Evolutionary conservation across 2,797 vertebrate species (phyloP).

Genomic region (Glossophaga mutica): DNA sequence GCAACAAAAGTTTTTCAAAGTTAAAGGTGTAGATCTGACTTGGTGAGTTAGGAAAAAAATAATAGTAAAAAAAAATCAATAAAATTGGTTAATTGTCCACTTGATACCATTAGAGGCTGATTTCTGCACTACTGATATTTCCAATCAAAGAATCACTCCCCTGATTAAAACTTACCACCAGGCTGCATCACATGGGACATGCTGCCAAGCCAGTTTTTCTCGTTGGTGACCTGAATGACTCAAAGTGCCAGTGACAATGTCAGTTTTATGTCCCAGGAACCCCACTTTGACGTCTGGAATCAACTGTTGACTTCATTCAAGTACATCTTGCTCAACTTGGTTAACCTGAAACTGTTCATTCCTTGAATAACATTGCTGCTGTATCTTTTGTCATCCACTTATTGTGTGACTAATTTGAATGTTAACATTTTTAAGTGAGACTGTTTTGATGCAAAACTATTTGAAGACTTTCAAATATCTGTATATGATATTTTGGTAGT

Average conservation of each 20-base stretch:
- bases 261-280: constrained; percentile 4
- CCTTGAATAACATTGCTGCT: constrained; percentile 22
- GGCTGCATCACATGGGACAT: constrained; percentile 42
- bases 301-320: background rate
- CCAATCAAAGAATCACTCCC: constrained; percentile 27
- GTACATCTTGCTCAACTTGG: constrained; percentile 28
- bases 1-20: constrained; percentile 6
- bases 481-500: constrained; percentile 38
- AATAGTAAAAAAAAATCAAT: constrained; percentile 31
- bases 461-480: constrained; percentile 60
- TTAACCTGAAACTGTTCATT: constrained; percentile 52
- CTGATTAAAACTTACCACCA: constrained; percentile 47
- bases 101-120: background rate
- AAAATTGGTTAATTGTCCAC: background rate
- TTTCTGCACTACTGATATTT: constrained; percentile 36
- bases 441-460: constrained; percentile 63
- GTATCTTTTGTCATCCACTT: constrained; percentile 47
- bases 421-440: constrained; percentile 71
- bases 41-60: background rate
- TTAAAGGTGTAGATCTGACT: background rate
- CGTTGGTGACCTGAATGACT: constrained; percentile 48
- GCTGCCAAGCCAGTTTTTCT: constrained; percentile 50
- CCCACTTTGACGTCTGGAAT: constrained; percentile 33
- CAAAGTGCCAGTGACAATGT: constrained; percentile 31
- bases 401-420: constrained; percentile 61